phyloP scores from a whole-genome alignment of 2,113 vertebrate genomes.

The Otis tarda region DNA sequence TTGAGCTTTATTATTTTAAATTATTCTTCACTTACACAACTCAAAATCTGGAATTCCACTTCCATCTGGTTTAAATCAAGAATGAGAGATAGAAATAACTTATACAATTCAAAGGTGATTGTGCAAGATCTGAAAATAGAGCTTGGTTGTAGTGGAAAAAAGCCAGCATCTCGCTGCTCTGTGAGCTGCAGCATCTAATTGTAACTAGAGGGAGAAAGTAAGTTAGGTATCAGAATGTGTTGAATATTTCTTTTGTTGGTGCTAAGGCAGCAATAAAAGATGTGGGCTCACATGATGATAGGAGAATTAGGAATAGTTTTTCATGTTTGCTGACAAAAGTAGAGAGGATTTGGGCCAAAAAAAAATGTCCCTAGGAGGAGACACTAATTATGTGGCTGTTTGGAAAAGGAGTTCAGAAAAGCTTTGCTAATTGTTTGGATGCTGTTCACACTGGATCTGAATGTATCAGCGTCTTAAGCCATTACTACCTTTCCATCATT shows the following conservation, averaged over 20 bases:
- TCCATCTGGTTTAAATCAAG: conserved; percentile 51
- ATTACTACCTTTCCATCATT: not conserved
- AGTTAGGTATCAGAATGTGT: not conserved
- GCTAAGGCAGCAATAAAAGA: not conserved
- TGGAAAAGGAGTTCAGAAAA: not conserved
- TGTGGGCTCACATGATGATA: not conserved
- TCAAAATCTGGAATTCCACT: conserved; percentile 35
- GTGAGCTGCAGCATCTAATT: not conserved
- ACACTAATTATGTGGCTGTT: not conserved
- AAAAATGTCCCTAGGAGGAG: not conserved
- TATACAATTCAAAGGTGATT: not conserved
- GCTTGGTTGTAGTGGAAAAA: not conserved
- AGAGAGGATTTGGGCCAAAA: not conserved
- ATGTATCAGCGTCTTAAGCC: not conserved
- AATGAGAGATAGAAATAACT: conserved; percentile 6
- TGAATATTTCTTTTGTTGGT: not conserved
- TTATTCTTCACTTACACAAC: conserved; percentile 23
- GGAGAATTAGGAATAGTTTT: not conserved
- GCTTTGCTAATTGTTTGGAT: not conserved
- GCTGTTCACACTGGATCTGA: not conserved
- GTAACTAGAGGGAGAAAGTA: not conserved
- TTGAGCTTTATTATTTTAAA: conserved; percentile 50
- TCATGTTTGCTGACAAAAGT: not conserved
- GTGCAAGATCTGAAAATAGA: not conserved
- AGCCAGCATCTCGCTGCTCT: not conserved